These are phyloP conservation scores for Diabrotica undecimpunctata DNA, from an alignment of 1,140 invertebrate genomes.

Conservation along the genomic window DNA sequence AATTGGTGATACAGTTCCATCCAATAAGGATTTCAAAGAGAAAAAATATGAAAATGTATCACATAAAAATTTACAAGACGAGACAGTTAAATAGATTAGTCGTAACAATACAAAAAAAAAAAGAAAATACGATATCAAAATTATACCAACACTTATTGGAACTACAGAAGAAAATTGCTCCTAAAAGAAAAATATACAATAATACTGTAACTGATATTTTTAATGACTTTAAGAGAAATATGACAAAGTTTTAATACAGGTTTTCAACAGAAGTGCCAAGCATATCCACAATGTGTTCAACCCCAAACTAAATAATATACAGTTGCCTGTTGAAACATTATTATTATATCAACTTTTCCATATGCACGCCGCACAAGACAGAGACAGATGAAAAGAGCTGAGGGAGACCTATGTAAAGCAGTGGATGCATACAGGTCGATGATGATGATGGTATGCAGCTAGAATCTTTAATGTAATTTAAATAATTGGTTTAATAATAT, in stretches of 20 bases:
- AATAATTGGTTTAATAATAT: too few species aligned
- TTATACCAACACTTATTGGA: slow-evolving; percentile 32
- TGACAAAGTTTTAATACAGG: background rate
- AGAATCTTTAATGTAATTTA: too few species aligned
- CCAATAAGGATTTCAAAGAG: too few species aligned
- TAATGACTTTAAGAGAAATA: slow-evolving; percentile 14
- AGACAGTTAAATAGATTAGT: background rate
- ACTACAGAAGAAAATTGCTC: slow-evolving; percentile 17
- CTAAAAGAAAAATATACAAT: slow-evolving; percentile 21
- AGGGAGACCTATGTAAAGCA: too few species aligned
- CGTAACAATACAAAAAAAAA: background rate
- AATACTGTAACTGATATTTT: slow-evolving; percentile 35
- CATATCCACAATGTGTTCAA: background rate
- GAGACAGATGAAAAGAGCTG: too few species aligned
- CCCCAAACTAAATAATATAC: background rate
- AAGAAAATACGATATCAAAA: slow-evolving; percentile 18
- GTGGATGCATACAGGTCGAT: too few species aligned
- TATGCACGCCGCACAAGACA: too few species aligned
- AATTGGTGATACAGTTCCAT: too few species aligned
- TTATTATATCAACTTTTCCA: background rate
- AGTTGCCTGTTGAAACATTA: background rate
- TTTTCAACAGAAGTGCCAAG: background rate
- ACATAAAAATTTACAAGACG: background rate
- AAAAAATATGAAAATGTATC: background rate
- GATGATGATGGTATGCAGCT: too few species aligned